Evolutionary conservation across 2,113 vertebrate species (phyloP).

Genomic region (Rafetus swinhoei): DNA sequence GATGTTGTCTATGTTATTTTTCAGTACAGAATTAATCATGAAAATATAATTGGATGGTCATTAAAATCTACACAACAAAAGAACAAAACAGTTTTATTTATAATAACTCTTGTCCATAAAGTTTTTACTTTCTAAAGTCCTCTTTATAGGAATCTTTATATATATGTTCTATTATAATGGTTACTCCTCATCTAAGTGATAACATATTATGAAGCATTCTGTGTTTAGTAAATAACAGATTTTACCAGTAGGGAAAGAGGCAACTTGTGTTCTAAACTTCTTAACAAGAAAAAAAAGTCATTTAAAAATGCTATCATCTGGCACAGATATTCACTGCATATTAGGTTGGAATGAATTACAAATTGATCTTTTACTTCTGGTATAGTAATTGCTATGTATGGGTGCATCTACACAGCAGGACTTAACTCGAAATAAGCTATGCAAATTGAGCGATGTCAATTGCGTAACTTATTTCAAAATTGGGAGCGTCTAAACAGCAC

Average conservation of each 20-base stretch:
- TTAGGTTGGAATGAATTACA: constrained; percentile 49
- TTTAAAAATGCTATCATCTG: neutral
- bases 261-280: neutral
- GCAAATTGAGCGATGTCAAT: too few relatives aligned
- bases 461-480: too few relatives aligned
- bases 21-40: neutral
- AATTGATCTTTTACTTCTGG: constrained; percentile 41
- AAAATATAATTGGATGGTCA: constrained; percentile 30
- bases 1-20: constrained; percentile 13
- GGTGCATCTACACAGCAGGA: neutral
- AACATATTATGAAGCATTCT: neutral
- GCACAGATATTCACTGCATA: neutral
- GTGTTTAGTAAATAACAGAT: neutral
- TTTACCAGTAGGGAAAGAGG: neutral
- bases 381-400: neutral
- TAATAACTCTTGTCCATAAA: neutral
- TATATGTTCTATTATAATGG: neutral
- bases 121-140: neutral
- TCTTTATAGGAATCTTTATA: neutral
- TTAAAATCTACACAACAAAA: constrained; percentile 46
- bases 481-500: too few relatives aligned
- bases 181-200: neutral
- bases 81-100: neutral
- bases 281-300: neutral
- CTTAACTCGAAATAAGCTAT: too few relatives aligned